Conservation (phyloP, 2,888 invertebrate species). For the Ceraclea dissimilis region DNA sequence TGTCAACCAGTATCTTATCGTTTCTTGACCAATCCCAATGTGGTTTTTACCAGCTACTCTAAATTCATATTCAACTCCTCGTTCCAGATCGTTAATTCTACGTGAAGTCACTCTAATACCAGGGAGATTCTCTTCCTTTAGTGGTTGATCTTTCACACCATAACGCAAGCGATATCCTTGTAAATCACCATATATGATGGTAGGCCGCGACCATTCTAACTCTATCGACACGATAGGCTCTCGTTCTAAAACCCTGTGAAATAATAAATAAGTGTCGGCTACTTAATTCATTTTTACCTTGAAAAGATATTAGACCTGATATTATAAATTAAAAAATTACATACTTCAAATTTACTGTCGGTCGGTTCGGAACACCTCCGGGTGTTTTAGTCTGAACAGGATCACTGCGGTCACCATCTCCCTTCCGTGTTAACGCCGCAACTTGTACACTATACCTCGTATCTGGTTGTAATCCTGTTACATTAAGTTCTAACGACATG, state of each 20-base stretch:
- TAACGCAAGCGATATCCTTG: constrained; percentile 81
- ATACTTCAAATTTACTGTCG: constrained; percentile 74
- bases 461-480: constrained; percentile 89
- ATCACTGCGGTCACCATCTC: constrained; percentile 89
- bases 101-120: constrained; percentile 62
- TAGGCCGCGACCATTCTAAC: constrained; percentile 87
- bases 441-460: constrained; percentile 92
- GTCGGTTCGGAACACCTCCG: constrained; percentile 84
- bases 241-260: constrained; percentile 68
- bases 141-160: constrained; percentile 74
- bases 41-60: constrained; percentile 92
- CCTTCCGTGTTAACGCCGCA: constrained; percentile 91
- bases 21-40: constrained; percentile 92
- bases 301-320: not conserved
- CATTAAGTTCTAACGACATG: constrained; percentile 67
- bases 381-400: constrained; percentile 84
- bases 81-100: constrained; percentile 73
- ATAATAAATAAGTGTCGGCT: not conserved
- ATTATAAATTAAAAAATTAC: constrained; percentile 27
- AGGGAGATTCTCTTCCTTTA: constrained; percentile 65
- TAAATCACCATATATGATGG: constrained; percentile 82
- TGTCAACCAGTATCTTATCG: constrained; percentile 82
- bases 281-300: not conserved
- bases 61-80: constrained; percentile 94
- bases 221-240: constrained; percentile 85